Evolutionary conservation across 2,888 invertebrate genomes (phyloP).

Genomic region (Nymphalis urticae): DNA sequence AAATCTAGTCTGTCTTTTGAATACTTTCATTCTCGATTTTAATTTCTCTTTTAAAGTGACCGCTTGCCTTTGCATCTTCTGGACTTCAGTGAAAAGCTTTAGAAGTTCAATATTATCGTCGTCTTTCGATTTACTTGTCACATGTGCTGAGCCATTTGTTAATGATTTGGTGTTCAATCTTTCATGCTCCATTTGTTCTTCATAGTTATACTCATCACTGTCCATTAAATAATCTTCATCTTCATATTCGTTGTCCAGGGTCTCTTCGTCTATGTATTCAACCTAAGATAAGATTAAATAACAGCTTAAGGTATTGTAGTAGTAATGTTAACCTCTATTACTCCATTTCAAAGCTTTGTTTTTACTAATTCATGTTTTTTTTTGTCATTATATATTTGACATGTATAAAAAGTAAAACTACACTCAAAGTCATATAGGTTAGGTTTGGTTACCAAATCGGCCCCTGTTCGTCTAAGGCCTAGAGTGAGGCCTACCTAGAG

Average conservation of each 20-base stretch:
- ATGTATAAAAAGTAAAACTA: too few relatives aligned
- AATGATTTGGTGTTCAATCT: slow-evolving; percentile 27
- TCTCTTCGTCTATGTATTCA: slow-evolving; percentile 76
- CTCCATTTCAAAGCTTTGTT: too few relatives aligned
- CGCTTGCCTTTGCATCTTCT: slow-evolving; percentile 67
- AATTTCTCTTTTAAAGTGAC: slow-evolving; percentile 64
- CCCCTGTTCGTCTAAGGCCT: too few relatives aligned
- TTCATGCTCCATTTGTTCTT: slow-evolving; percentile 23
- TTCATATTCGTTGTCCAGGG: slow-evolving; percentile 63
- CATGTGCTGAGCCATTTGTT: slow-evolving; percentile 31
- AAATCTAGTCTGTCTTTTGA: slow-evolving; percentile 64
- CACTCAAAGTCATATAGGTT: too few relatives aligned
- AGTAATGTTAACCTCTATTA: too few relatives aligned
- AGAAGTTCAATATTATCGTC: slow-evolving; percentile 56
- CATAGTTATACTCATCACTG: slow-evolving; percentile 37
- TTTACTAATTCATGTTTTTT: too few relatives aligned
- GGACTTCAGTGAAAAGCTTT: slow-evolving; percentile 70
- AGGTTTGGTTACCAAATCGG: too few relatives aligned
- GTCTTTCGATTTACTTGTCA: slow-evolving; percentile 25
- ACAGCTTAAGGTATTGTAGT: too few relatives aligned
- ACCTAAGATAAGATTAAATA: slow-evolving; percentile 52
- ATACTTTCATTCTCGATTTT: slow-evolving; percentile 63
- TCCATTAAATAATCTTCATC: slow-evolving; percentile 56
- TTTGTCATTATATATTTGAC: too few relatives aligned
- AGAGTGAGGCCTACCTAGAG: too few relatives aligned